Base-by-base conservation (phyloP, 2,113 vertebrate species). In the Austrofundulus limnaeus region DNA sequence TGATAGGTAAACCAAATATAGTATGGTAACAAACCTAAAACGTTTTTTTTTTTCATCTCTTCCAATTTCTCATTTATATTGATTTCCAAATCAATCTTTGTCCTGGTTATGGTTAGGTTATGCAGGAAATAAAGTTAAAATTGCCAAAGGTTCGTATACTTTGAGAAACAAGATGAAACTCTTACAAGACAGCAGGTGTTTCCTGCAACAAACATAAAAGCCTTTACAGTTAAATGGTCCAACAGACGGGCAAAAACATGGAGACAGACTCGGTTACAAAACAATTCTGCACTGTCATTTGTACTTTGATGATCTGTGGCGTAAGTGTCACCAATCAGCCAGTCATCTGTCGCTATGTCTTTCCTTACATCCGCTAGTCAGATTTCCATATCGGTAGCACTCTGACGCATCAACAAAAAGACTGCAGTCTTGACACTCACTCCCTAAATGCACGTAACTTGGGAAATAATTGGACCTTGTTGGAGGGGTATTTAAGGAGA, bases 401-500 rank as follows among this genome's bases (percentile, higher is more conserved):
- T 79, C 65, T 37, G 59, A 71, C 80, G 62, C 57, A 61, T 60
- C 70, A 68, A 72, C 55, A 49, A 66, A 83, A 66, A 68, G 71
- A 75, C 61, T 25, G 21, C 50, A 82, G 59, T 67, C 52, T 11
- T 76, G 63, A 75, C 78, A 61, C 67, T 72, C 66, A 56, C 77
- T 72, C 14, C 24, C 61, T 75, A 58, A 46, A 68, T 72, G 70
- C 65, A 62, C 21, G 54, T 72, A 71, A 65, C n/a, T 31, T 60
- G 66, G 78, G 63, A 81, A 89, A 85, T 87, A 82, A 87, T 85
- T 85, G 83, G 77, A 77, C 55, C 70, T 81, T 70, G 72, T 80
- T 75, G 72, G 61, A 49, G 21, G 67, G 72, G 74, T 72, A 67
- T 85, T 85, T 87, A 77, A 64, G 74, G 55, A 47, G 66, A 84